Base-by-base conservation (phyloP, 2,113 vertebrate species). In the Corvus cornix region DNA sequence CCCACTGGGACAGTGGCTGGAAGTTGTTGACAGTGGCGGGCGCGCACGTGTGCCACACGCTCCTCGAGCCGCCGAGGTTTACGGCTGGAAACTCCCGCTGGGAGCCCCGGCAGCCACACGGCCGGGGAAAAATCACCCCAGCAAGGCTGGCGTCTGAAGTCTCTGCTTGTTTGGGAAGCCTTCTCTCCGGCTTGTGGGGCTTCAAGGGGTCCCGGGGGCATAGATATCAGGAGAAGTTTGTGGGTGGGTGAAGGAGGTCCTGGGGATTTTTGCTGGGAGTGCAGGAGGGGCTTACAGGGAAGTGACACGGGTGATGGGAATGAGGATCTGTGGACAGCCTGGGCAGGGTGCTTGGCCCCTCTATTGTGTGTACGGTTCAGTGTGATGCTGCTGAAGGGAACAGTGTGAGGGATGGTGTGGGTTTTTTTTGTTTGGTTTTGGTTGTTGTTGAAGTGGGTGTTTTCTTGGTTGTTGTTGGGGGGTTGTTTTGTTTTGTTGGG, bases 11-110 rank as follows among this genome's bases (percentile, higher is more conserved):
- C 78, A 2, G 41, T 7, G 63, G 10, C 51, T 84, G 51, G 72
- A n/a, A 87, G 84, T 79, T 95, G 92, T 76, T 95, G 94, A 77
- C 84, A 70, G 82, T 13, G 41, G 35, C 10, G 5, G 75, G 13
- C 5, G 12, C 9, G 15, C 85, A 69, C 60, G 67, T 69, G 86
- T 48, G 89, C 43, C 73, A 44, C 64, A 37, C 19, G 16, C 67
- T 64, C 28, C 55, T 30, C 10, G 2, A 9, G 75, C 55, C 39
- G 16, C 80, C 37, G 11, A 33, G 62, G 39, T 5, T 48, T 16
- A 9, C 1, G 26, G 58, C 74, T 81, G 82, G 59, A 41, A 79
- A 33, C 52, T 76, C 48, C 69, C 15, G 6, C 30, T 39, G 76
- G 67, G 46, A 72, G 53, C 33, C 30, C 35, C 30, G 56, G 62